Evolutionary conservation across 2,113 vertebrate species (phyloP).

Genomic region (Fulica atra): DNA sequence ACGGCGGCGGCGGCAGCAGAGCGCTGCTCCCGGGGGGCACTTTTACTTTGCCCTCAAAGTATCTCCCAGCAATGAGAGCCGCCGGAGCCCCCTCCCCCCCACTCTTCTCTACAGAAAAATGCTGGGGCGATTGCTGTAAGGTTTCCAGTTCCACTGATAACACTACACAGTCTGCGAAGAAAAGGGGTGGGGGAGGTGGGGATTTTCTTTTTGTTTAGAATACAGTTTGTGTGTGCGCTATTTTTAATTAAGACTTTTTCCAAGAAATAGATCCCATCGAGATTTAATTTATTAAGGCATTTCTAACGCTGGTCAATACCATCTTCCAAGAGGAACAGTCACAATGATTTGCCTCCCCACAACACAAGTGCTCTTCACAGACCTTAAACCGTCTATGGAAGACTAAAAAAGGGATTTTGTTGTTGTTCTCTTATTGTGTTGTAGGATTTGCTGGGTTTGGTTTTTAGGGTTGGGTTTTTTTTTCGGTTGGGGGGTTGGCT

Average conservation of each 20-base stretch:
- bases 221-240: not conserved
- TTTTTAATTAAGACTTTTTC: conserved; percentile 56
- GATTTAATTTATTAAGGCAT: conserved; percentile 12
- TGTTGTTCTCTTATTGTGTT: not conserved
- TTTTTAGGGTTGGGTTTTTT: too few species aligned
- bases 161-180: not conserved
- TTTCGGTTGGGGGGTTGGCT: too few species aligned
- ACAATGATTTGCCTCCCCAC: not conserved
- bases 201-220: not conserved
- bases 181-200: not conserved
- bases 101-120: not conserved
- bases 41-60: conserved; percentile 48
- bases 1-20: not conserved
- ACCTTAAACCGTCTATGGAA: not conserved
- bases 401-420: not conserved
- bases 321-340: not conserved
- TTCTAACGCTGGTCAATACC: not conserved
- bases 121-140: not conserved
- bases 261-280: conserved; percentile 22
- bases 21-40: conserved; percentile 38
- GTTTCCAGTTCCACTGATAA: not conserved
- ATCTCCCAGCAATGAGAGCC: conserved; percentile 4
- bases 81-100: not conserved
- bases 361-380: not conserved
- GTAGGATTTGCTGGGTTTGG: not conserved